These are phyloP conservation scores for Clusia tigrina DNA, from an alignment of 2,888 invertebrate genomes.

Conservation along the genomic window DNA sequence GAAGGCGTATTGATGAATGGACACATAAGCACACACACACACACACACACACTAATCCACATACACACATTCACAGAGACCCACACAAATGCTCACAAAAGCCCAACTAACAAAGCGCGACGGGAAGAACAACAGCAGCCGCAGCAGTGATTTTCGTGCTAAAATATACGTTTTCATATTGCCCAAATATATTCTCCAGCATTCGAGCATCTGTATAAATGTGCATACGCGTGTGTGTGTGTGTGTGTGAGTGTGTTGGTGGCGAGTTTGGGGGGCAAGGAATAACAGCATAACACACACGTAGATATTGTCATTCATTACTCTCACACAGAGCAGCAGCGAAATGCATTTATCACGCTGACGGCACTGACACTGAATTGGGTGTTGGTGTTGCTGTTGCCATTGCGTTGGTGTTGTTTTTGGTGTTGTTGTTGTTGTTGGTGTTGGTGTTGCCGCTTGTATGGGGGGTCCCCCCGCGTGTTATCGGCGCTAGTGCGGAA, in stretches of 20 bases:
- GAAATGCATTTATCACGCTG: background rate
- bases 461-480: too few species aligned
- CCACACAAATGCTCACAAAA: background rate
- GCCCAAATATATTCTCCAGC: background rate
- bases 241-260: background rate
- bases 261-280: constrained; percentile 22
- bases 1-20: background rate
- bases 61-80: too few species aligned
- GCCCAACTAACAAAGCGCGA: background rate
- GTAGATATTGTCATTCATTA: background rate
- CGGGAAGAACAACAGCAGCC: background rate
- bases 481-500: background rate
- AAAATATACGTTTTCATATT: too few species aligned
- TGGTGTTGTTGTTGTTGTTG: too few species aligned
- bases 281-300: constrained; percentile 33
- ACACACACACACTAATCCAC: background rate
- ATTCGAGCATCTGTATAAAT: background rate
- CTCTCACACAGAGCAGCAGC: background rate
- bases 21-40: constrained; percentile 1
- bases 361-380: too few species aligned
- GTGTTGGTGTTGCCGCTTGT: too few species aligned
- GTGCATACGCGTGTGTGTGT: background rate
- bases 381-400: background rate
- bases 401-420: too few species aligned
- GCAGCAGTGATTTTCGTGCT: background rate